Percentiles rank a stretch among this genome's conserved stretches.
These are phyloP conservation scores for Papilio elwesi DNA, from an alignment of 2,888 invertebrate genomes.

Conservation along the genomic window DNA sequence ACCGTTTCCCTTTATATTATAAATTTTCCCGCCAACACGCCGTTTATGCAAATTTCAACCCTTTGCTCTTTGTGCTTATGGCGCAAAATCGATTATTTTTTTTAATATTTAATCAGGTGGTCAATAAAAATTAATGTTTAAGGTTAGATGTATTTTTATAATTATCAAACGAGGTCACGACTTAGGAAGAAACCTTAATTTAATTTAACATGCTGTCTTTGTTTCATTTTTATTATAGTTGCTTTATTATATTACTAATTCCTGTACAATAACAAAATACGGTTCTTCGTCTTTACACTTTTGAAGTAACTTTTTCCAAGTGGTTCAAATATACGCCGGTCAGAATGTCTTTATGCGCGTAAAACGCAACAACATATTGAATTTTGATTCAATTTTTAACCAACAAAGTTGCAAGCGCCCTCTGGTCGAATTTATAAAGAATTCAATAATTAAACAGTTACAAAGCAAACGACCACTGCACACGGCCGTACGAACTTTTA, in stretches of 20 bases:
- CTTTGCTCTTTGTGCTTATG: conserved; percentile 4
- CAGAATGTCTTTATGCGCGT: no score
- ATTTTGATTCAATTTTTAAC: neutral
- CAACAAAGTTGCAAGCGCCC: conserved; percentile 1
- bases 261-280: no score
- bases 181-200: neutral
- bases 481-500: conserved; percentile 10
- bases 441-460: conserved; percentile 29
- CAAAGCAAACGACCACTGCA: neutral
- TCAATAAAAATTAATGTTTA: conserved; percentile 5
- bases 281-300: no score
- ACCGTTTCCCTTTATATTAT: conserved; percentile 18
- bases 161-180: conserved; percentile 11
- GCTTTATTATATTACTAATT: no score
- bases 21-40: neutral
- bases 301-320: no score
- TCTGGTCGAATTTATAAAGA: neutral
- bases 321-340: no score
- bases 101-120: conserved; percentile 26
- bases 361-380: no score
- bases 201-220: neutral
- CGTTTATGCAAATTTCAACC: conserved; percentile 1
- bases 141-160: neutral
- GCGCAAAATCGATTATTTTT: conserved; percentile 6
- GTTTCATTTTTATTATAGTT: neutral